Evolutionary conservation across 2,113 vertebrate species (phyloP).

Genomic region (Nesogale talazaci): DNA sequence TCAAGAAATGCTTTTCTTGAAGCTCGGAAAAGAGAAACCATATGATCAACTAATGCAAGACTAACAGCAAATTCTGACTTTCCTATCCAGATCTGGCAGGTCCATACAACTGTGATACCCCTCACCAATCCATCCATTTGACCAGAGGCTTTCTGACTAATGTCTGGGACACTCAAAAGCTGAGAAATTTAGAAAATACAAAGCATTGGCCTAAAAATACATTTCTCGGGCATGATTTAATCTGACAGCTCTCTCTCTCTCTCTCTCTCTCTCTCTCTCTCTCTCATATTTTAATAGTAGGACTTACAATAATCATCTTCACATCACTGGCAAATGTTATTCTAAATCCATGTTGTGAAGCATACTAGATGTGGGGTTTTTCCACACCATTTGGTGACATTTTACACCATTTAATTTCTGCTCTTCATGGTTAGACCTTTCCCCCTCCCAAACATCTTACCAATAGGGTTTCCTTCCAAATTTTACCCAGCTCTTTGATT

Average conservation of each 20-base stretch:
- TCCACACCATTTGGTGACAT: conserved; percentile 68
- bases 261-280: conserved; percentile 9
- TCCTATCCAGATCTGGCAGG: background rate
- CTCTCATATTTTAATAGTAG: conserved; percentile 65
- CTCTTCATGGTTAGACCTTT: conserved; percentile 57
- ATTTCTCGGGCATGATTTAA: conserved; percentile 61
- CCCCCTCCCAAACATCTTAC: conserved; percentile 41
- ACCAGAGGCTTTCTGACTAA: conserved; percentile 52
- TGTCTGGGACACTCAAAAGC: conserved; percentile 52
- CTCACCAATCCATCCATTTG: background rate
- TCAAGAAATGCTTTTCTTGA: background rate
- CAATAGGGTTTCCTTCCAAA: conserved; percentile 68
- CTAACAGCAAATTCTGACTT: background rate
- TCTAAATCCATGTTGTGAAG: conserved; percentile 50
- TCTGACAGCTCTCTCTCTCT: conserved; percentile 48
- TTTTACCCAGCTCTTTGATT: conserved; percentile 45
- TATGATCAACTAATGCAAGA: background rate
- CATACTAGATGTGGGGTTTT: conserved; percentile 63
- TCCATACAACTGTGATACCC: background rate
- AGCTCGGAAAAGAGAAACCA: background rate
- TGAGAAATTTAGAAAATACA: conserved; percentile 49
- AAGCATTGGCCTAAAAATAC: conserved; percentile 59
- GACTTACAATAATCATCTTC: conserved; percentile 57
- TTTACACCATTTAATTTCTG: conserved; percentile 69
- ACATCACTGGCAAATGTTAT: conserved; percentile 40